Conservation (phyloP, 1,140 invertebrate species). For the Drosophila sucinea region DNA sequence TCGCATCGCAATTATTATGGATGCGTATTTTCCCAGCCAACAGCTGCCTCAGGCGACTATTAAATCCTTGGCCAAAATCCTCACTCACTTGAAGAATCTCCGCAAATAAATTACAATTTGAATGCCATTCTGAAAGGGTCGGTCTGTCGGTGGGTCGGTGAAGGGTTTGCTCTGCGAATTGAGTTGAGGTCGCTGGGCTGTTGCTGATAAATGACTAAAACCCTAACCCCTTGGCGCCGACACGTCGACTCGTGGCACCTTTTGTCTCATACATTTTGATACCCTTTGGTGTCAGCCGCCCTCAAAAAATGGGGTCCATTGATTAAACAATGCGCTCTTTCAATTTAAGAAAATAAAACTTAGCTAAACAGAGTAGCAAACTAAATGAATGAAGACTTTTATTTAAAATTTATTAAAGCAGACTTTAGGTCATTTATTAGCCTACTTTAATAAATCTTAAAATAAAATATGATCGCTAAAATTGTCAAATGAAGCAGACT, state of each 20-base stretch:
- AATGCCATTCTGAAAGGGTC: conserved; percentile 35
- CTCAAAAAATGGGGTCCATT: neutral
- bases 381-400: too few species aligned
- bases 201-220: conserved; percentile 60
- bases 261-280: conserved; percentile 23
- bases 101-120: conserved; percentile 65
- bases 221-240: conserved; percentile 43
- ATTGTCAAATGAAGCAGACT: too few species aligned
- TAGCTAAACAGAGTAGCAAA: too few species aligned
- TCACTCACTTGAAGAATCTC: conserved; percentile 65
- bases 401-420: too few species aligned
- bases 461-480: too few species aligned
- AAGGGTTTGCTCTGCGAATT: conserved; percentile 25
- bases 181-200: conserved; percentile 14
- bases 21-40: conserved; percentile 28
- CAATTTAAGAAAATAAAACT: too few species aligned
- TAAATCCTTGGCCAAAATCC: conserved; percentile 48
- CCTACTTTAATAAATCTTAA: too few species aligned
- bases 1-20: conserved; percentile 24
- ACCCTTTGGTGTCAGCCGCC: neutral
- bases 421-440: too few species aligned
- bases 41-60: conserved; percentile 29
- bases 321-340: neutral
- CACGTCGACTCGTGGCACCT: conserved; percentile 25
- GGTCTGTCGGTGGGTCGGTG: neutral